Evolutionary conservation across 2,888 invertebrate species (phyloP).

Genomic region (Xylota segnis): DNA sequence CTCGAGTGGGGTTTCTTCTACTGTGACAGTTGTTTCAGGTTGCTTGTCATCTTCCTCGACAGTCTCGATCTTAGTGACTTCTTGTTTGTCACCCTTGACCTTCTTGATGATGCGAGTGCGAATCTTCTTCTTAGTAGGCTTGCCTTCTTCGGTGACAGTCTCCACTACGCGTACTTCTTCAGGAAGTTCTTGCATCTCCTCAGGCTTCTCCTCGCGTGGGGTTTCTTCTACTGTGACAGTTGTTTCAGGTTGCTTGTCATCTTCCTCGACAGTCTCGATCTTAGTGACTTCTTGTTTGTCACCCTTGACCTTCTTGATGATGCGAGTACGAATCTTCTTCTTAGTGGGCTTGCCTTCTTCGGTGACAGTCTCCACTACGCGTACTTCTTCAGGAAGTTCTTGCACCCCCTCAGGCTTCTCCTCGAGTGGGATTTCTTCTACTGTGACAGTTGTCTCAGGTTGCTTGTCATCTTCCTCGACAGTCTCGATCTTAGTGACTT

Average conservation of each 20-base stretch:
- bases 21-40: slow-evolving; percentile 70
- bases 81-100: slow-evolving; percentile 79
- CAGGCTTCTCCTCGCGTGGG: slow-evolving; percentile 73
- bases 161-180: slow-evolving; percentile 82
- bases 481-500: slow-evolving; percentile 82
- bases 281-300: slow-evolving; percentile 82
- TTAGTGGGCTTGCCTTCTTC: slow-evolving; percentile 79
- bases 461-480: slow-evolving; percentile 82
- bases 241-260: slow-evolving; percentile 79
- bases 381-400: slow-evolving; percentile 81
- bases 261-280: slow-evolving; percentile 79
- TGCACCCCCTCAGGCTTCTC: slow-evolving; percentile 78
- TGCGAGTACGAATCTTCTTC: slow-evolving; percentile 80
- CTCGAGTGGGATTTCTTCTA: slow-evolving; percentile 73
- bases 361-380: slow-evolving; percentile 63
- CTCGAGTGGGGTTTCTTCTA: slow-evolving; percentile 78
- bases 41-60: slow-evolving; percentile 82
- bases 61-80: slow-evolving; percentile 80
- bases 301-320: slow-evolving; percentile 82
- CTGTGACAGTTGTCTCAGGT: slow-evolving; percentile 79
- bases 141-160: slow-evolving; percentile 81
- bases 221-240: slow-evolving; percentile 78
- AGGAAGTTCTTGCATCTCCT: slow-evolving; percentile 66
- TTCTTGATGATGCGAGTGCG: slow-evolving; percentile 82
- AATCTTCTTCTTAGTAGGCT: slow-evolving; percentile 80